These are phyloP conservation scores for Liparis tanakae DNA, from an alignment of 2,797 vertebrate species.

Conservation along the genomic window DNA sequence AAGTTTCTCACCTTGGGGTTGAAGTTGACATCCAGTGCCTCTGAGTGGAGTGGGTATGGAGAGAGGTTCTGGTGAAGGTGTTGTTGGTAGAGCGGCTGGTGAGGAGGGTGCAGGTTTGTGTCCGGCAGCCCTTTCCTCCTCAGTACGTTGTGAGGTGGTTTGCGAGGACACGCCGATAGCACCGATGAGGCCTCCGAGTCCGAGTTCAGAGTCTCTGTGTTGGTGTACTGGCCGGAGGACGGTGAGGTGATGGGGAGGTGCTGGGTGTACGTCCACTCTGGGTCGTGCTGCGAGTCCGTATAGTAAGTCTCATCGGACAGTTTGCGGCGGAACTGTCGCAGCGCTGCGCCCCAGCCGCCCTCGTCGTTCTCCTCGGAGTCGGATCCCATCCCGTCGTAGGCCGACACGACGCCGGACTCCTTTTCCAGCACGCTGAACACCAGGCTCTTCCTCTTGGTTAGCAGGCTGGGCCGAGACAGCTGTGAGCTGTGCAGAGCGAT, in stretches of 20 bases:
- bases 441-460: conserved; percentile 92
- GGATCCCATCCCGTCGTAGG: conserved; percentile 93
- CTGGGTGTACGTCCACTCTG: conserved; percentile 83
- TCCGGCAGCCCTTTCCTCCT: conserved; percentile 77
- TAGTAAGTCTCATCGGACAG: conserved; percentile 85
- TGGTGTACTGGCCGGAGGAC: conserved; percentile 87
- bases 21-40: conserved; percentile 92
- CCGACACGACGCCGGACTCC: conserved; percentile 89
- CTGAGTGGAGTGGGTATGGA: conserved; percentile 62
- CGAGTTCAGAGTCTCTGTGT: conserved; percentile 89
- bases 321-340: conserved; percentile 76
- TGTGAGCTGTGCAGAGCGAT: conserved; percentile 89
- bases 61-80: conserved; percentile 69
- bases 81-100: conserved; percentile 63
- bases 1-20: conserved; percentile 84
- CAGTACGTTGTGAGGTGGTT: conserved; percentile 72
- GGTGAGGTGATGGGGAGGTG: conserved; percentile 86
- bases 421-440: conserved; percentile 90
- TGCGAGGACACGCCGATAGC: conserved; percentile 79
- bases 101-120: conserved; percentile 66
- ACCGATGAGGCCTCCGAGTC: conserved; percentile 91
- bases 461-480: conserved; percentile 86
- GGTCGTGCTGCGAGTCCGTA: conserved; percentile 82
- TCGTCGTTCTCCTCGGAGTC: conserved; percentile 89
- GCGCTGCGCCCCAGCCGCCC: conserved; percentile 80